These are phyloP conservation scores for Ephydatia muelleri DNA, from an alignment of 37 sponge, comb jelly and placozoan genomes.

Conservation along the genomic window DNA sequence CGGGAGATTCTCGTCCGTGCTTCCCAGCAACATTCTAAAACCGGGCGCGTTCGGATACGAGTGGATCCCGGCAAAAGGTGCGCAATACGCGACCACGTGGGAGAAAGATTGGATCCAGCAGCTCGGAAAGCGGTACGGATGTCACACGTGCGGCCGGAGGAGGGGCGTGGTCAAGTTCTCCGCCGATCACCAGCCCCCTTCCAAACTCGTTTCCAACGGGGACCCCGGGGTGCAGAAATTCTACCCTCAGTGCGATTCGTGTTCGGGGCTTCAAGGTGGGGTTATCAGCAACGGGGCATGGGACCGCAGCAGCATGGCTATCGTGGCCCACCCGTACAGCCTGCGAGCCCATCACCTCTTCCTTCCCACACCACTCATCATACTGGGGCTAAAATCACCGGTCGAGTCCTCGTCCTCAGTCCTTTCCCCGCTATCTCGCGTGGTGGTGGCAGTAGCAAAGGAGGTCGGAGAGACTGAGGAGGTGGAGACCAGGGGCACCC, in stretches of 20 bases:
- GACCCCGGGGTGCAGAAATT: conserved; percentile 35
- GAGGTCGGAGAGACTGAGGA: background rate
- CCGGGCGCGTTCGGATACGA: conserved; percentile 77
- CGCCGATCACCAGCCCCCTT: conserved; percentile 81
- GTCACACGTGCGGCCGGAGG: conserved; percentile 72
- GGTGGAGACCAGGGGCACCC: background rate
- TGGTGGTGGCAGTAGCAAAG: background rate
- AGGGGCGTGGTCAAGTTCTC: conserved; percentile 22
- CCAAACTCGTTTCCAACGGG: conserved; percentile 16
- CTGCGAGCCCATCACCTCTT: conserved; percentile 70
- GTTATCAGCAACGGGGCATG: conserved; percentile 7
- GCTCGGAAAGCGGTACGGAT: conserved; percentile 60
- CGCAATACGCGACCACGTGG: conserved; percentile 15
- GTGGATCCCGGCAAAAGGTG: conserved; percentile 57
- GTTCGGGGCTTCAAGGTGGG: conserved; percentile 69
- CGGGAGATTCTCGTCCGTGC: conserved; percentile 67
- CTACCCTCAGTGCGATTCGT: conserved; percentile 73
- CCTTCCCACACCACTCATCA: conserved; percentile 62
- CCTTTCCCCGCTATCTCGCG: background rate
- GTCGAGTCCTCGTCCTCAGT: background rate
- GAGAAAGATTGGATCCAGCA: conserved; percentile 42
- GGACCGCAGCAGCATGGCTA: background rate
- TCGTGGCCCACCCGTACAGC: conserved; percentile 42
- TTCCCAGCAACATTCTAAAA: conserved; percentile 60
- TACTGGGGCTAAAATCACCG: conserved; percentile 23